These are phyloP conservation scores for Arvicanthis niloticus DNA, from an alignment of 2,113 vertebrate species.

Conservation along the genomic window DNA sequence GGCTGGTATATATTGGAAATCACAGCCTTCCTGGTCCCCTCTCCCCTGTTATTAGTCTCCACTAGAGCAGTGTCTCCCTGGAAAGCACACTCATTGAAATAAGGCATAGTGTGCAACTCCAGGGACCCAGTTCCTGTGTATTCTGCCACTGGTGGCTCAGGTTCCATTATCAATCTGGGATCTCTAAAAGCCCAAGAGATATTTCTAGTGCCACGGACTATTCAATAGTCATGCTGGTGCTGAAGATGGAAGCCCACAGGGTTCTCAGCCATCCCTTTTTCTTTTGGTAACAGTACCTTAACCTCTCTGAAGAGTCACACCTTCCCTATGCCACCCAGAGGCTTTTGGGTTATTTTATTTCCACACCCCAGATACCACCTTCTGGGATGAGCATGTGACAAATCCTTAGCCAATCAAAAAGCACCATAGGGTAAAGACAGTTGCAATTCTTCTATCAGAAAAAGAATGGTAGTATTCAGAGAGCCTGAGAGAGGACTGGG, in stretches of 20 bases:
- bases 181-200: background rate
- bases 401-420: background rate
- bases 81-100: constrained; percentile 65
- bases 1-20: constrained; percentile 73
- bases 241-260: background rate
- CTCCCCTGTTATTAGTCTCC: constrained; percentile 58
- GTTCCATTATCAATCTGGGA: background rate
- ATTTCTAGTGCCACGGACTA: background rate
- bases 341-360: background rate
- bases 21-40: constrained; percentile 51
- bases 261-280: background rate
- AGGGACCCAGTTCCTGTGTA: background rate
- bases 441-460: background rate
- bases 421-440: background rate
- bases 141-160: background rate
- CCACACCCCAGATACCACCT: rapidly evolving
- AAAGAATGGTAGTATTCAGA: background rate
- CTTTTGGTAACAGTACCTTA: background rate
- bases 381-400: background rate
- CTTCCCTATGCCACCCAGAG: background rate
- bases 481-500: background rate
- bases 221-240: background rate
- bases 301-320: background rate
- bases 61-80: constrained; percentile 70
- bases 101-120: background rate